Evolutionary conservation across 2,113 vertebrate species (phyloP).

Genomic region (Gopherus flavomarginatus): DNA sequence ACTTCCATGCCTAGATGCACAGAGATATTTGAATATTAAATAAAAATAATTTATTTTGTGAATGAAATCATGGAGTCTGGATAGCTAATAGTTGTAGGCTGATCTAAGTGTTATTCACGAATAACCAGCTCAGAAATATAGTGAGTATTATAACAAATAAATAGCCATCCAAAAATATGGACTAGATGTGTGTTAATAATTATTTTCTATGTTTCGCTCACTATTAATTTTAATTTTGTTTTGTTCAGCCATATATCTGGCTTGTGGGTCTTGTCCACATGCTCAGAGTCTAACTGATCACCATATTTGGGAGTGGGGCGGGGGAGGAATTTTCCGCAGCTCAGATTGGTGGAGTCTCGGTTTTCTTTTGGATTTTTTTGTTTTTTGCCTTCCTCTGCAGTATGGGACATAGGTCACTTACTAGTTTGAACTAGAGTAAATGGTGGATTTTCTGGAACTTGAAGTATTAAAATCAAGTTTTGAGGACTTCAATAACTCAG

Average conservation of each 20-base stretch:
- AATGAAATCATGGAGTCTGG: neutral
- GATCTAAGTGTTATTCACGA: neutral
- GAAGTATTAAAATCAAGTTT: neutral
- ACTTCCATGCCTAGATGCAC: neutral
- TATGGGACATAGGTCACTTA: neutral
- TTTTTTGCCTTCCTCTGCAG: neutral
- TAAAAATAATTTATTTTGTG: neutral
- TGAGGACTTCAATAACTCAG: neutral
- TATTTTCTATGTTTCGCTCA: neutral
- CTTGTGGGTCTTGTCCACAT: neutral
- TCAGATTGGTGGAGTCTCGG: neutral
- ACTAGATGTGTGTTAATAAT: neutral
- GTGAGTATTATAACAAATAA: neutral
- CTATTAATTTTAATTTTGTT: neutral
- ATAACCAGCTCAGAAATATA: neutral
- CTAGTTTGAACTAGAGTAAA: neutral
- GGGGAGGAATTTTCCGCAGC: neutral
- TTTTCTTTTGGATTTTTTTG: neutral
- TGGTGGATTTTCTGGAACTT: neutral
- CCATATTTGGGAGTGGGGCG: too few species aligned
- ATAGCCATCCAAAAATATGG: neutral
- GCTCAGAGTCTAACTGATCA: neutral
- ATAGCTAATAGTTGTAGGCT: neutral
- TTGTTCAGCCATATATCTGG: neutral
- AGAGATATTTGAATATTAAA: neutral